Evolutionary conservation across 92 coral and sea anemone species (phyloP).

Genomic region (Diadumene lineata): DNA sequence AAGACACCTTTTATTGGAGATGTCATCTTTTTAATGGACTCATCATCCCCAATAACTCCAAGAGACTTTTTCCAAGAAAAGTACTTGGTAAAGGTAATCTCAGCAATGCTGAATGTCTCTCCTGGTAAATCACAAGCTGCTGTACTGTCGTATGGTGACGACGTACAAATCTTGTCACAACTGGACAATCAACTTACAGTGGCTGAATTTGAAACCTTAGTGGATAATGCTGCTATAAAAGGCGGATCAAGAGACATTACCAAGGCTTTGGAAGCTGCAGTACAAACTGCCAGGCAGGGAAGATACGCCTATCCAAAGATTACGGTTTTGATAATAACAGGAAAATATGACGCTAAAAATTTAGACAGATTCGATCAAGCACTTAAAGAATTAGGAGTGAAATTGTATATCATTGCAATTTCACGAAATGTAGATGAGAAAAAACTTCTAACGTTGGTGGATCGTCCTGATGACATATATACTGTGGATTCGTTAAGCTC

Average conservation of each 20-base stretch:
- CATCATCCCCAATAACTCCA: conserved; percentile 61
- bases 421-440: conserved; percentile 36
- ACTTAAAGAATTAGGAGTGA: conserved; percentile 54
- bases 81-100: conserved; percentile 57
- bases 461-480: conserved; percentile 52
- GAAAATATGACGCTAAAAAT: conserved; percentile 38
- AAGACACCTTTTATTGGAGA: conserved; percentile 46
- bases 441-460: conserved; percentile 48
- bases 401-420: conserved; percentile 60
- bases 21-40: conserved; percentile 80
- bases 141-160: conserved; percentile 59
- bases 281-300: conserved; percentile 41
- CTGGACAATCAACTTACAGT: conserved; percentile 50
- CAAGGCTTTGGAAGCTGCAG: conserved; percentile 62
- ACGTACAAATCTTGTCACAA: conserved; percentile 40
- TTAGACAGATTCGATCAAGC: conserved; percentile 42
- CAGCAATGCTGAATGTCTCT: conserved; percentile 56
- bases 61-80: conserved; percentile 54
- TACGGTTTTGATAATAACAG: conserved; percentile 55
- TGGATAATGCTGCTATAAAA: conserved; percentile 54
- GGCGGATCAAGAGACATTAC: conserved; percentile 67
- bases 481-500: conserved; percentile 25
- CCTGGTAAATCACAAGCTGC: conserved; percentile 67
- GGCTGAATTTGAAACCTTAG: conserved; percentile 32
- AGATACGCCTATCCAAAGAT: conserved; percentile 61